Evolutionary conservation across 1,140 invertebrate genomes (phyloP), one percentile per base, ranked within the genome.

Genomic region (Drosophila oshimai): DNA sequence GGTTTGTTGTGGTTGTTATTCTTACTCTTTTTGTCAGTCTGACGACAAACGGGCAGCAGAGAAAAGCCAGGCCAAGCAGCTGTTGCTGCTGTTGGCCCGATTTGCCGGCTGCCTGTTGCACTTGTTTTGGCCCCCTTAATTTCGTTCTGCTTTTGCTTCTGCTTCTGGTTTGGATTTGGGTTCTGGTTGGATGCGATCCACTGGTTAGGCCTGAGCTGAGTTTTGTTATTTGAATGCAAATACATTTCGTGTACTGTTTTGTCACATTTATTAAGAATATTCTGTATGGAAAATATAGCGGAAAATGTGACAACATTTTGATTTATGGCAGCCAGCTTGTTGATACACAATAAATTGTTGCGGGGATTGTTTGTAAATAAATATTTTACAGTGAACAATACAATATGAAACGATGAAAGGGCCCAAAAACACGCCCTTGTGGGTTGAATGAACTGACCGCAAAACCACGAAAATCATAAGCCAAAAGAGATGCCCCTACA

Each of bases 371-470:
- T 33, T 24, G 53, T 24, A 33, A 17, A 15, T 33, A 33, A 55
- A 29, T 15, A 51, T n/a, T n/a, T n/a, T n/a, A n/a, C n/a, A n/a
- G n/a, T n/a, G n/a, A n/a, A n/a, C n/a, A n/a, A n/a, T n/a, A n/a
- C n/a, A n/a, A n/a, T n/a, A 12, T 5, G 10, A 24, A 17, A 9
- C 13, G 29, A 55, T 54, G n/a, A 10, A 54, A 29, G 2, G 7
- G 22, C 34, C 33, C 29, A 24, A 22, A 12, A 29, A 29, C 9
- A 33, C 12, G 3, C 68, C 69, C 69, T 77, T 77, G 46, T 10
- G 55, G 70, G 78, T 77, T 83, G 62, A 83, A 84, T 74, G 78
- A 83, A 84, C 78, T 74, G 44, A 44, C 62, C 24, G 28, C 24
- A 68, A 29, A 20, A 13, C 34, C 22, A 58, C n/a, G 5, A 53